A percentile compares a stretch with the other conserved stretches of the same genome.
phyloP scores from a whole-genome alignment of 2,113 vertebrate genomes.

The Amphiprion ocellaris region DNA sequence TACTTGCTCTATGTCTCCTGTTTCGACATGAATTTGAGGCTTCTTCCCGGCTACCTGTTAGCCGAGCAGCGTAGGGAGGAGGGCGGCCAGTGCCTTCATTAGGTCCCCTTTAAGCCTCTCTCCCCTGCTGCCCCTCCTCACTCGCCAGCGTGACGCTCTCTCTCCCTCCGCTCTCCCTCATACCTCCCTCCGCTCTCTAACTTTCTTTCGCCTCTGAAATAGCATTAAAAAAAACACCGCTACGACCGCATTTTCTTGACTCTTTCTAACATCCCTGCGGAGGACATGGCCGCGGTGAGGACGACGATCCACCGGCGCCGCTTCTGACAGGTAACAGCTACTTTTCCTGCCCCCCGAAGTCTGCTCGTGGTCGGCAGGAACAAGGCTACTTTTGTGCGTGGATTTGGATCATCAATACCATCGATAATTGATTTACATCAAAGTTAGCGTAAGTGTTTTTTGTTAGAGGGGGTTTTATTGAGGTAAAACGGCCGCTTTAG shows the following conservation, averaged over 20 bases:
- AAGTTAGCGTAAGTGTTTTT: not conserved
- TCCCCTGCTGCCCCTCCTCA: conserved; percentile 65
- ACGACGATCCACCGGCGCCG: not conserved
- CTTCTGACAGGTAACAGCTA: conserved; percentile 67
- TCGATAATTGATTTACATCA: not conserved
- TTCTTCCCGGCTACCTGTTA: not conserved
- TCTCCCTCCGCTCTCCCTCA: conserved; percentile 46
- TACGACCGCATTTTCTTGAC: not conserved
- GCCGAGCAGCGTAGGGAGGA: not conserved
- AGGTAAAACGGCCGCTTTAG: too few species aligned
- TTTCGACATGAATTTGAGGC: not conserved
- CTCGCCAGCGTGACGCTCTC: conserved; percentile 64
- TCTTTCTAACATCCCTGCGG: not conserved
- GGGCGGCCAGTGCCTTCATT: conserved; percentile 9
- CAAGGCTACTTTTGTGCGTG: conserved; percentile 45
- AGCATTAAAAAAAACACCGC: conserved; percentile 1
- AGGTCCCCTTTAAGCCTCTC: conserved; percentile 61
- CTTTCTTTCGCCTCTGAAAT: conserved; percentile 17
- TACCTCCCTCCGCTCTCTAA: conserved; percentile 34
- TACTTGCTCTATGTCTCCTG: too few species aligned
- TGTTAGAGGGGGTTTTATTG: not conserved
- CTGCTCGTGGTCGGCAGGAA: not conserved
- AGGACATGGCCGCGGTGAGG: conserved; percentile 36
- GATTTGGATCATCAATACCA: conserved; percentile 24
- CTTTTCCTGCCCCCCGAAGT: not conserved